Percentiles rank a stretch among this genome's conserved stretches.
Conservation (phyloP, 2,113 vertebrate species). For the Malaclemys terrapin region DNA sequence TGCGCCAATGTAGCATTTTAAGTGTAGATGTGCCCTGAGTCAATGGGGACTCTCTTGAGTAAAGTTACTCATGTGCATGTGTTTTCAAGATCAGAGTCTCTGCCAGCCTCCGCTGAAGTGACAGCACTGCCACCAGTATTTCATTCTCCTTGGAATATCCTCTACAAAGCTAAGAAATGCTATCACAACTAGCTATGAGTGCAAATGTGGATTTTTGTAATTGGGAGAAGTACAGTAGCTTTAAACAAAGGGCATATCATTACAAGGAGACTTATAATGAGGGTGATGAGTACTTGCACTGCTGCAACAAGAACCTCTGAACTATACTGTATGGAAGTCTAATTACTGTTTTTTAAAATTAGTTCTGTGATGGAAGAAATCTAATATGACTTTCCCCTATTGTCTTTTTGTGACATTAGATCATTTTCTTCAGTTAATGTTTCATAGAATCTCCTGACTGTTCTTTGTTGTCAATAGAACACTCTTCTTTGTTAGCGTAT, state of each 20-base stretch:
- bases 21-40: not conserved
- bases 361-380: conserved; percentile 14
- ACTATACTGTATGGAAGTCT: conserved; percentile 14
- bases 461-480: not conserved
- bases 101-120: not conserved
- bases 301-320: conserved; percentile 42
- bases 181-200: not conserved
- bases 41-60: not conserved
- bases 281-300: not conserved
- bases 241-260: conserved; percentile 28
- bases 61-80: not conserved
- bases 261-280: conserved; percentile 42
- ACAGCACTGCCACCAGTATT: not conserved
- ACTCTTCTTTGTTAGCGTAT: not conserved
- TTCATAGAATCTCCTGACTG: not conserved
- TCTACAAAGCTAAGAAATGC: not conserved
- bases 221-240: not conserved
- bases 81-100: not conserved
- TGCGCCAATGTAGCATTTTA: not conserved
- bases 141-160: not conserved
- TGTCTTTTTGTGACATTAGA: conserved; percentile 29
- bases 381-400: conserved; percentile 6
- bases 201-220: conserved; percentile 40
- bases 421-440: not conserved
- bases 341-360: not conserved